Percentiles rank a stretch among this genome's conserved stretches.
These are phyloP conservation scores for Sebastiscus albofasciatus DNA, from an alignment of 2,797 vertebrate species.

Conservation along the genomic window DNA sequence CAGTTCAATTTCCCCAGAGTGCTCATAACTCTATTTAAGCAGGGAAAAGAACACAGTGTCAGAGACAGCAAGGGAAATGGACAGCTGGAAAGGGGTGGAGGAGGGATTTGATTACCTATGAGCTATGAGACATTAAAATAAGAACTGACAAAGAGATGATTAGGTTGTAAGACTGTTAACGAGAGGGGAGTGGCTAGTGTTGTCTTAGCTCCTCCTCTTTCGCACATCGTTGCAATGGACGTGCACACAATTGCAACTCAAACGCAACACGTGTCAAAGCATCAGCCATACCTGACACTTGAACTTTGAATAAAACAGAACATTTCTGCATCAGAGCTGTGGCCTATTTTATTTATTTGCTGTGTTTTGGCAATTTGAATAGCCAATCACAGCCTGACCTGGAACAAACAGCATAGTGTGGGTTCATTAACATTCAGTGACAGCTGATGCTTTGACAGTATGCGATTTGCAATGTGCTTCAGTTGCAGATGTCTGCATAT, in stretches of 20 bases:
- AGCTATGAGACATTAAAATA: slow-evolving; percentile 58
- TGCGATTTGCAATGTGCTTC: neutral
- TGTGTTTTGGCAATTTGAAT: neutral
- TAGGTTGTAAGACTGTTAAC: slow-evolving; percentile 58
- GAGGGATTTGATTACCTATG: slow-evolving; percentile 74
- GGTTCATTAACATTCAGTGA: neutral
- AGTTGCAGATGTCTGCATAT: neutral
- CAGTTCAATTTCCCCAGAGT: slow-evolving; percentile 85
- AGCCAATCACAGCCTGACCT: neutral
- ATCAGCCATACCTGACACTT: slow-evolving; percentile 10
- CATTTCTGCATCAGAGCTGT: neutral
- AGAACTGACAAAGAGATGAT: slow-evolving; percentile 68
- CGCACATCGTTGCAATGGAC: slow-evolving; percentile 12
- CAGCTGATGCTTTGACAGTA: slow-evolving; percentile 1
- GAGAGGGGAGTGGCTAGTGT: slow-evolving; percentile 64
- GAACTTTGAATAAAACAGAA: neutral
- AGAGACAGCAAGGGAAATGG: slow-evolving; percentile 82
- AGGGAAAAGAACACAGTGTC: slow-evolving; percentile 85
- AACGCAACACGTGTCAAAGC: slow-evolving; percentile 12
- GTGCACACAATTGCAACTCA: slow-evolving; percentile 14
- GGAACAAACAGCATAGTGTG: neutral
- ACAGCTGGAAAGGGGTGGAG: slow-evolving; percentile 83
- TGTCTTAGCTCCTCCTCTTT: slow-evolving; percentile 72
- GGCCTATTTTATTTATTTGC: neutral
- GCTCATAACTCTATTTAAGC: slow-evolving; percentile 88